Evolutionary conservation across 2,113 vertebrate species (phyloP).

Genomic region (Lasiurus borealis): DNA sequence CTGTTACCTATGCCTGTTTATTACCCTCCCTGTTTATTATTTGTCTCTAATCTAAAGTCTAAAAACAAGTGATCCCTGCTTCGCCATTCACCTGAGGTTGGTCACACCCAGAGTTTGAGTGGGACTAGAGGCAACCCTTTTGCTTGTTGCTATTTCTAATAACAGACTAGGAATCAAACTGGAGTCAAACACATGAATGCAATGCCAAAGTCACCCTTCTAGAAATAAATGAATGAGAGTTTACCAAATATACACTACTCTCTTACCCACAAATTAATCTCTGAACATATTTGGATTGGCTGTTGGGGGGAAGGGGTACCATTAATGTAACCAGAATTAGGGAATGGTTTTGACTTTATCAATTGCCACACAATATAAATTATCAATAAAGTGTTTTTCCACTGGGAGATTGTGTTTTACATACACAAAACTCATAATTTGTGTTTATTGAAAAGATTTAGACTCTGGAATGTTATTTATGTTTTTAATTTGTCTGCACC

Average conservation of each 20-base stretch:
- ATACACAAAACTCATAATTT: conserved; percentile 87
- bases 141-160: background rate
- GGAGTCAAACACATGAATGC: background rate
- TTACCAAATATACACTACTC: background rate
- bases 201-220: background rate
- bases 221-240: background rate
- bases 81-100: background rate
- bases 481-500: conserved; percentile 87
- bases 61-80: background rate
- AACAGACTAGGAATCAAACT: background rate
- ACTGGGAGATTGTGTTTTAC: conserved; percentile 82
- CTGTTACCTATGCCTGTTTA: background rate
- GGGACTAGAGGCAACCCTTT: background rate
- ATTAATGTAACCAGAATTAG: conserved; percentile 53
- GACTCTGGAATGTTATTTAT: conserved; percentile 85
- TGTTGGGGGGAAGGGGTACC: background rate
- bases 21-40: too few species aligned
- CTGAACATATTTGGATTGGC: background rate
- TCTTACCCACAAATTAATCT: conserved; percentile 40
- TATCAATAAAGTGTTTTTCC: conserved; percentile 76
- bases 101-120: background rate
- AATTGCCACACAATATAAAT: conserved; percentile 79
- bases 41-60: too few species aligned
- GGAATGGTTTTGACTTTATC: conserved; percentile 62
- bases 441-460: conserved; percentile 86